Percentiles rank a stretch among this genome's conserved stretches.
Evolutionary conservation across 2,888 invertebrate genomes (phyloP).

Genomic region (Atrina japonica): DNA sequence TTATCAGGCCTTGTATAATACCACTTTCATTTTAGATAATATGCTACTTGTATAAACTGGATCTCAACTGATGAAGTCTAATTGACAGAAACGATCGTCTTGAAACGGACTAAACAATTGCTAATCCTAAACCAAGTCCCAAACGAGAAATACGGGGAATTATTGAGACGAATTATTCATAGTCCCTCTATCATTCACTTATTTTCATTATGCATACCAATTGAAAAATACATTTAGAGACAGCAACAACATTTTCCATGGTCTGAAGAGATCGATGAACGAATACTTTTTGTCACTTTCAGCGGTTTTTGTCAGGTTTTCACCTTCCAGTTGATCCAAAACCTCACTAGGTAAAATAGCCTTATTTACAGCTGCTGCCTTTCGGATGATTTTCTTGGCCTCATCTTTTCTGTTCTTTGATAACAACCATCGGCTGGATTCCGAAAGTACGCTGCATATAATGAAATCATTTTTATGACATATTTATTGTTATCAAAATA

Average conservation of each 20-base stretch:
- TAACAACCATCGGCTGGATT: constrained; percentile 33
- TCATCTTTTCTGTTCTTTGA: constrained; percentile 25
- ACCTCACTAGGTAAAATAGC: constrained; percentile 12
- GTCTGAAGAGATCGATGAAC: constrained; percentile 21
- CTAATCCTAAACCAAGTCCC: too few relatives aligned
- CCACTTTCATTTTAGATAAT: too few relatives aligned
- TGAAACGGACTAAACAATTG: too few relatives aligned
- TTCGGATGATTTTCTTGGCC: constrained; percentile 23
- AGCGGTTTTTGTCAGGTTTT: neutral
- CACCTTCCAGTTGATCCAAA: constrained; percentile 6
- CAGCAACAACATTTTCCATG: constrained; percentile 15
- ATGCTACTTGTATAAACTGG: too few relatives aligned
- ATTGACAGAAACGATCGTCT: too few relatives aligned
- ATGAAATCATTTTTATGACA: too few relatives aligned
- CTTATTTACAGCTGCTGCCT: constrained; percentile 22
- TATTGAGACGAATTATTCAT: too few relatives aligned
- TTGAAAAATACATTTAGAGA: constrained; percentile 38
- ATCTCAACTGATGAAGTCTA: too few relatives aligned
- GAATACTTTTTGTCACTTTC: constrained; percentile 8
- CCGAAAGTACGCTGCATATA: constrained; percentile 25
- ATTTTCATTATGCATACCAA: constrained; percentile 19
- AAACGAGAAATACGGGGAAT: too few relatives aligned
- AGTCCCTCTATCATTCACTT: too few relatives aligned
- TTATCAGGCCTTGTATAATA: too few relatives aligned
- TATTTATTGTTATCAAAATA: too few relatives aligned